Evolutionary conservation across 2,797 vertebrate genomes (phyloP), one percentile per base, ranked within the genome.

Genomic region (Scleropages formosus): DNA sequence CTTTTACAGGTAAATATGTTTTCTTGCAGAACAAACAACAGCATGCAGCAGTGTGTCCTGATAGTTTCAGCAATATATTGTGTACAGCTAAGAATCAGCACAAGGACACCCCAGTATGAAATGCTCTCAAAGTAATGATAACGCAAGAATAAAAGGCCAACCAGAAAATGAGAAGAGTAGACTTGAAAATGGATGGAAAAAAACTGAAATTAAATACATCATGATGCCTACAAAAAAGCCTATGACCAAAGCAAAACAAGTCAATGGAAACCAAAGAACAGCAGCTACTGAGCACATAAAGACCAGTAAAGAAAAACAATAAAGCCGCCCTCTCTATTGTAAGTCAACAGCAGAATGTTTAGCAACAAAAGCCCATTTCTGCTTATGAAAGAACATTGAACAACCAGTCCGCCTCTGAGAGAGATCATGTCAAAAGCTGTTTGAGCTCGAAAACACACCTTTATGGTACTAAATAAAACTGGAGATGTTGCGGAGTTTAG

Each of bases 301-400:
- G 31, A 31, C 31, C 31, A 39, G 31, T 2, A 31, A 39, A 39
- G 31, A 39, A n/a, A n/a, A 39, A 39, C 31, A 31, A 6, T 39
- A 39, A 56, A 18, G 53, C 53, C 53, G 18, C 53, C 4, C 31
- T 31, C 15, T 8, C 49, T 53, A 64, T 56, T 59, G 27, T 31
- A 67, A 15, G 20, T 46, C 26, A 39, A 75, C 62, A 56, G 22
- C 31, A 24, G 26, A 58, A 8, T 20, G 16, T 22, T 27, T 9
- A 67, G 6, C 31, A 39, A 65, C 27, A 60, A 58, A 75, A 75
- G 63, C 7, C 8, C 27, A 24, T 24, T 11, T 27, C 49, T 39
- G 22, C 64, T 63, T 67, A 65, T 67, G 62, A 67, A 67, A 22
- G 22, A 2, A 47, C 66, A 67, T 12, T 58, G 49, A 63, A 18